phyloP scores from a whole-genome alignment of 2,888 invertebrate species.

The Noctuana brunneofusca region DNA sequence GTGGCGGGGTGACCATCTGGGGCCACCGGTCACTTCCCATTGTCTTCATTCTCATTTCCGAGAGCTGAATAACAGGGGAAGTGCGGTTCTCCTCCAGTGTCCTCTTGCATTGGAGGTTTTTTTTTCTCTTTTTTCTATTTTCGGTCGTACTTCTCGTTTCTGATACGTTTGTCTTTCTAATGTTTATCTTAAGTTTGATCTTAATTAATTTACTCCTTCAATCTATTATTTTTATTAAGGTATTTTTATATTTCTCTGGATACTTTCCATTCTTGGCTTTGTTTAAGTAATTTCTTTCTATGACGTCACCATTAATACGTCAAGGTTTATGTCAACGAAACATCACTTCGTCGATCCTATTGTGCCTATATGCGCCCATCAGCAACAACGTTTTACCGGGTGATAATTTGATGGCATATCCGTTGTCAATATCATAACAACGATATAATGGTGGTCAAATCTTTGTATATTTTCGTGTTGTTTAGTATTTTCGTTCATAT shows the following conservation, averaged over 20 bases:
- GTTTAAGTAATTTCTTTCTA: too few species aligned
- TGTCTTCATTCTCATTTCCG: background rate
- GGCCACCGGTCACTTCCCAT: slow-evolving; percentile 3
- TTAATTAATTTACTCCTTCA: too few species aligned
- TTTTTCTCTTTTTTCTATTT: background rate
- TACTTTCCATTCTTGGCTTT: too few species aligned
- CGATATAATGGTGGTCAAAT: background rate
- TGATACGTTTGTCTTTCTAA: background rate
- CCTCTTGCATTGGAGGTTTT: background rate
- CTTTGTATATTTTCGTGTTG: too few species aligned
- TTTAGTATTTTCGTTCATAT: background rate
- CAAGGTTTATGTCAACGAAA: background rate
- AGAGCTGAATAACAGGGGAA: background rate
- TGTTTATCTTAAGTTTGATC: background rate
- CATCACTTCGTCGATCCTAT: background rate
- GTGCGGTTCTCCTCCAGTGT: background rate
- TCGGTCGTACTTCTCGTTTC: background rate
- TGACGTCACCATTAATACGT: background rate
- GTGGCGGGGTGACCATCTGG: background rate
- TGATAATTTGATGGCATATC: background rate
- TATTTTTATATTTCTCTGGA: background rate
- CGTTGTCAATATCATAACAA: background rate
- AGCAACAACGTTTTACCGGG: background rate
- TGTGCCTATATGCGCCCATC: background rate
- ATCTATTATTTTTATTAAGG: too few species aligned